phyloP scores from a whole-genome alignment of 2,113 vertebrate genomes.

The Chloroceryle aenea region DNA sequence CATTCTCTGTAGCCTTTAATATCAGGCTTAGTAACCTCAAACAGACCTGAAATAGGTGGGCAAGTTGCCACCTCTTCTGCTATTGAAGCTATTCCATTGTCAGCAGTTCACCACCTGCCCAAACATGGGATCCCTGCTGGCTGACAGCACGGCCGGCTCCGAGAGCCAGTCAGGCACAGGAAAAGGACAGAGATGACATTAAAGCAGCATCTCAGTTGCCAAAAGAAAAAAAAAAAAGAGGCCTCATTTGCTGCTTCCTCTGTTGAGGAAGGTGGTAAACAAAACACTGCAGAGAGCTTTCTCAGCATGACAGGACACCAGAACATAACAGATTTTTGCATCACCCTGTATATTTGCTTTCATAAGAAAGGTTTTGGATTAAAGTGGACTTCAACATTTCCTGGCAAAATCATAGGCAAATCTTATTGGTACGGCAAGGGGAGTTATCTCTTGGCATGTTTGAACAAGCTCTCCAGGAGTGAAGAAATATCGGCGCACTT shows the following conservation, averaged over 20 bases:
- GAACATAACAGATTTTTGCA: not conserved
- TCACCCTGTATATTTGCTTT: not conserved
- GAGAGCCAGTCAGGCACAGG: not conserved
- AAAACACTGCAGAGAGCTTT: conserved; percentile 2
- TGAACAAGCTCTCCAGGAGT: not conserved
- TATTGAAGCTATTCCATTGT: not conserved
- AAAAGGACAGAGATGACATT: not conserved
- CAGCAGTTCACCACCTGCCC: conserved; percentile 23
- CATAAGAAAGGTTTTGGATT: not conserved
- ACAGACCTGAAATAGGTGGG: not conserved
- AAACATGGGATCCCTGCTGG: not conserved
- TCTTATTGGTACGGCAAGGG: not conserved
- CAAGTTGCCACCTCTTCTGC: not conserved
- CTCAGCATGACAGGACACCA: not conserved
- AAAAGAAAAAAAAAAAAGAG: not conserved
- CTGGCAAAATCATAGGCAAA: not conserved
- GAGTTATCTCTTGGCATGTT: not conserved
- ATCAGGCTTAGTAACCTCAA: not conserved
- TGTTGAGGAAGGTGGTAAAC: not conserved
- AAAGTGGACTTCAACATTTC: not conserved
- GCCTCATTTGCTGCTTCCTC: not conserved
- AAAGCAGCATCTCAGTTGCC: conserved; percentile 8
- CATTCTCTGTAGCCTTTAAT: not conserved
- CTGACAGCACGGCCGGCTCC: not conserved
- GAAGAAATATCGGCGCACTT: not conserved